phyloP scores from a whole-genome alignment of 64 coral and sea anemone species.

The Actinia tenebrosa region DNA sequence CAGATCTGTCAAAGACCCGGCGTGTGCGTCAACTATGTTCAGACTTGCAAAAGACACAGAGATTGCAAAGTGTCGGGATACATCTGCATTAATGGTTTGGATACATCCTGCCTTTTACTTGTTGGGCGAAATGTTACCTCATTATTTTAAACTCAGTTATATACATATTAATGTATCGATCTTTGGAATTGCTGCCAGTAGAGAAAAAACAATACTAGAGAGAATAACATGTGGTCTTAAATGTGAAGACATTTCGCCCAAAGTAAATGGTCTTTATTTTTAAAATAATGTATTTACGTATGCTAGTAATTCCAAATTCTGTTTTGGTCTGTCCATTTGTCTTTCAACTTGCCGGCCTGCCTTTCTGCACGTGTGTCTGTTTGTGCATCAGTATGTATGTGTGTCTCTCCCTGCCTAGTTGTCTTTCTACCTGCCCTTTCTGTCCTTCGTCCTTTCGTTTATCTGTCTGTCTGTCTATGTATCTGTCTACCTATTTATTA shows the following conservation, averaged over 20 bases:
- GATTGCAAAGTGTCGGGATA: background rate
- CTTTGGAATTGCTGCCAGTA: too few relatives aligned
- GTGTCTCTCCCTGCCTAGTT: background rate
- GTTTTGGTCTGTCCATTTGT: too few relatives aligned
- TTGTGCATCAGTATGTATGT: background rate
- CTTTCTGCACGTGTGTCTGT: background rate
- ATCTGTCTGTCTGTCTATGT: background rate
- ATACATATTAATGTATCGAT: too few relatives aligned
- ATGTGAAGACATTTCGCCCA: too few relatives aligned
- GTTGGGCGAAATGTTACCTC: background rate
- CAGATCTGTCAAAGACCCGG: conserved; percentile 1
- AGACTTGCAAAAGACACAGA: background rate
- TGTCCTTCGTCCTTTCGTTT: too few relatives aligned
- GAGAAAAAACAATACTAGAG: too few relatives aligned
- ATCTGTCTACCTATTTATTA: background rate
- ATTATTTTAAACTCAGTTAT: too few relatives aligned
- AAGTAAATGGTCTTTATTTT: too few relatives aligned
- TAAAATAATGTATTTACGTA: too few relatives aligned
- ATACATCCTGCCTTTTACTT: background rate
- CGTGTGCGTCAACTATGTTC: background rate
- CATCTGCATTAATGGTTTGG: background rate
- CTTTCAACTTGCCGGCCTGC: too few relatives aligned
- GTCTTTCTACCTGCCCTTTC: background rate
- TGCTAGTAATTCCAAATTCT: too few relatives aligned
- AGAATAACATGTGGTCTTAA: too few relatives aligned